A percentile compares a stretch with the other conserved stretches of the same genome.
phyloP scores from a whole-genome alignment of 2,113 vertebrate species.

The Vidua chalybeata region DNA sequence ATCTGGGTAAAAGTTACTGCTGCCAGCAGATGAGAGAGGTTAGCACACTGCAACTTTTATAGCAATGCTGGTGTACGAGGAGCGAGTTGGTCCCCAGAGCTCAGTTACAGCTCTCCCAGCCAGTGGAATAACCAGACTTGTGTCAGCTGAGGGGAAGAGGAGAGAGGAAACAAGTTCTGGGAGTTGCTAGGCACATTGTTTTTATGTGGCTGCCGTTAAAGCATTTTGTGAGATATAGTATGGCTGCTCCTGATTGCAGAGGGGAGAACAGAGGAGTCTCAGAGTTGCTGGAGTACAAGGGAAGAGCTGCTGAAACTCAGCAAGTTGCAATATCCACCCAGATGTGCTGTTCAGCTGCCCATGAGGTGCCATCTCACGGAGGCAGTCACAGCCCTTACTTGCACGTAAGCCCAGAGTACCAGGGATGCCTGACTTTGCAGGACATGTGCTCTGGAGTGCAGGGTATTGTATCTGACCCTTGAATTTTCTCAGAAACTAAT shows the following conservation, averaged over 20 bases:
- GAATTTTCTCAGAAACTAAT: not conserved
- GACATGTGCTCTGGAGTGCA: not conserved
- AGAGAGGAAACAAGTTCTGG: not conserved
- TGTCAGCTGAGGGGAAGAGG: not conserved
- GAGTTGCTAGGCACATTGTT: not conserved
- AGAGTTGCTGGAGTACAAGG: not conserved
- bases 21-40: not conserved
- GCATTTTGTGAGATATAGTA: not conserved
- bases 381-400: not conserved
- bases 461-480: not conserved
- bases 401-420: not conserved
- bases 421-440: not conserved
- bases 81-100: not conserved
- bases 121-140: not conserved
- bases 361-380: not conserved
- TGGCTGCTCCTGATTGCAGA: not conserved
- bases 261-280: not conserved
- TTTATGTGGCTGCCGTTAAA: not conserved
- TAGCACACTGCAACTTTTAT: not conserved
- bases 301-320: not conserved
- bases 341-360: not conserved
- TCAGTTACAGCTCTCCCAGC: not conserved
- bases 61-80: fast-evolving
- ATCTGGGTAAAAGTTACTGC: not conserved
- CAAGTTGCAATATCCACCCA: not conserved